A percentile compares a stretch with the other conserved stretches of the same genome.
These are phyloP conservation scores for Oceanites oceanicus DNA, from an alignment of 2,113 vertebrate genomes.

Conservation along the genomic window DNA sequence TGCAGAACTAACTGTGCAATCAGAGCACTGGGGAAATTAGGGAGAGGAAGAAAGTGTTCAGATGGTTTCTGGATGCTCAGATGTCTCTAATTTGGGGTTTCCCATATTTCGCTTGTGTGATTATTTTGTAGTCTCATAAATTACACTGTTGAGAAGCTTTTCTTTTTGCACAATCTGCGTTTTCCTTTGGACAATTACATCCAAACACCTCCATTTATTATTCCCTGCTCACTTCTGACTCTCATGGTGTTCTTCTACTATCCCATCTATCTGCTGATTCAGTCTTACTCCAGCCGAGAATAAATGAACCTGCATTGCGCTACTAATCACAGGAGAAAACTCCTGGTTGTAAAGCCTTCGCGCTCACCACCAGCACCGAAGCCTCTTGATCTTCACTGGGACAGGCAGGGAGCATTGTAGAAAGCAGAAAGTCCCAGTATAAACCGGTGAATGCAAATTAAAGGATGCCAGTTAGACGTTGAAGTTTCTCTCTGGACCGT, in stretches of 20 bases:
- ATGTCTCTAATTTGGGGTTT: background rate
- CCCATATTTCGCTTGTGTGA: background rate
- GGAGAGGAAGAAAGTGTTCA: background rate
- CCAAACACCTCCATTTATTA: background rate
- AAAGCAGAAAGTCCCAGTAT: background rate
- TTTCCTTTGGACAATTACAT: background rate
- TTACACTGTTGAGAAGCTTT: background rate
- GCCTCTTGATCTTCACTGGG: background rate
- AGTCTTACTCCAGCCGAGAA: background rate
- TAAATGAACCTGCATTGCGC: background rate
- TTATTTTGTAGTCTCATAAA: background rate
- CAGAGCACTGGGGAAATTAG: background rate
- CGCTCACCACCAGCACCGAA: background rate
- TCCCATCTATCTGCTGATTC: background rate
- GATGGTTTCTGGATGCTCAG: background rate
- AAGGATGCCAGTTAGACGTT: background rate
- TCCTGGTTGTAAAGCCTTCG: background rate
- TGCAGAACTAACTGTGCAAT: constrained; percentile 18
- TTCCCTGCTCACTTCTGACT: background rate
- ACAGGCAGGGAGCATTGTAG: background rate
- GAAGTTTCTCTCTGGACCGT: background rate
- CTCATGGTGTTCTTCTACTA: background rate
- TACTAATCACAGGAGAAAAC: background rate
- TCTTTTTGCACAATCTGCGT: background rate
- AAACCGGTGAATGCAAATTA: background rate